Percentiles rank a stretch among this genome's conserved stretches.
phyloP scores from a whole-genome alignment of 2,888 invertebrate species.

The Euproctis similis region DNA sequence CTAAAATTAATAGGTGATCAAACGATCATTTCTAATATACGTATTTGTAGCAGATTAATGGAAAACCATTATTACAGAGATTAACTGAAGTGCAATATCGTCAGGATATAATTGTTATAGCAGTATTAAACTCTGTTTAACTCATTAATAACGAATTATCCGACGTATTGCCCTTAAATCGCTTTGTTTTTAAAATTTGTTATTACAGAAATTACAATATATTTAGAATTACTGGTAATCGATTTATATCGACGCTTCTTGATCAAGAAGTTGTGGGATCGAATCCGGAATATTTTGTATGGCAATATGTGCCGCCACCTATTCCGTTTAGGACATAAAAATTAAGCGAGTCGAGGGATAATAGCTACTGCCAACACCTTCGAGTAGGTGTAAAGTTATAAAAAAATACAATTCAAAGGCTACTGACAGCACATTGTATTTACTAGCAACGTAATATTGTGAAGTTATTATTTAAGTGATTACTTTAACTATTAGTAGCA shows the following conservation, averaged over 20 bases:
- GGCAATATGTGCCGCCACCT: no score
- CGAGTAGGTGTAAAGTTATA: neutral
- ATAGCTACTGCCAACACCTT: neutral
- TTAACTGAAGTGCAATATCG: conserved; percentile 17
- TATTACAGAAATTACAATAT: no score
- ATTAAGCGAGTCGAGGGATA: neutral
- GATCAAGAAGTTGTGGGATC: no score
- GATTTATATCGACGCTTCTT: no score
- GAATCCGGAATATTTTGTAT: no score
- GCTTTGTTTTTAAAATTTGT: no score
- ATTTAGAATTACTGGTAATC: no score
- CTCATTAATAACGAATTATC: neutral
- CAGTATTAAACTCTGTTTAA: neutral
- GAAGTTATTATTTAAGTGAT: neutral
- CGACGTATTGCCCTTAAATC: neutral
- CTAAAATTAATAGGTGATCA: no score
- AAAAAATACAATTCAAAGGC: neutral
- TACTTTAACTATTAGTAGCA: conserved; percentile 3
- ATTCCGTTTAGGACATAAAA: neutral
- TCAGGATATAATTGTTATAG: conserved; percentile 16
- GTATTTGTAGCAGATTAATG: no score
- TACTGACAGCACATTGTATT: neutral
- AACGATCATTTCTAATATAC: no score
- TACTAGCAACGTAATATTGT: neutral
- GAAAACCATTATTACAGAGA: no score